Evolutionary conservation across 2,888 invertebrate genomes (phyloP).

Genomic region (Baronia brevicornis): DNA sequence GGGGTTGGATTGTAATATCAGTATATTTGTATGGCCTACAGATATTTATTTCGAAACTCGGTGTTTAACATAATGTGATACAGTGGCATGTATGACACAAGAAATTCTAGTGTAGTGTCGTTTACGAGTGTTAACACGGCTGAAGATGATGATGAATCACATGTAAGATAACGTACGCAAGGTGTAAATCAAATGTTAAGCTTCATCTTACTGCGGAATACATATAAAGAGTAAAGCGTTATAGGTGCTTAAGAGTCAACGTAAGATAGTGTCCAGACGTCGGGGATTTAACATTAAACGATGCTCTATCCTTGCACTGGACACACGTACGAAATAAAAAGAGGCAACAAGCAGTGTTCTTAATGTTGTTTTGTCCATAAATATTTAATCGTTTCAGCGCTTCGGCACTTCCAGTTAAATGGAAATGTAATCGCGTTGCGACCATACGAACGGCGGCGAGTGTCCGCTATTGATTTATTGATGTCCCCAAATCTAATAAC

Average conservation of each 20-base stretch:
- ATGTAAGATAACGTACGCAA: no score
- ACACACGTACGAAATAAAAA: slow-evolving; percentile 48
- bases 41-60: no score
- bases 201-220: slow-evolving; percentile 52
- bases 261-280: slow-evolving; percentile 47
- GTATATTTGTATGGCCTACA: no score
- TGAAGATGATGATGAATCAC: no score
- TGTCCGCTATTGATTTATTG: slow-evolving; percentile 16
- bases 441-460: slow-evolving; percentile 10
- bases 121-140: no score
- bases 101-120: no score
- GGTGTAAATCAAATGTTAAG: slow-evolving; percentile 51
- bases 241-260: slow-evolving; percentile 33
- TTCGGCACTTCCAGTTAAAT: slow-evolving; percentile 45
- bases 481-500: no score
- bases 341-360: slow-evolving; percentile 54
- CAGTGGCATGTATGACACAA: no score
- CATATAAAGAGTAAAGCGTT: slow-evolving; percentile 36
- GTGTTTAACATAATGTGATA: no score
- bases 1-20: no score
- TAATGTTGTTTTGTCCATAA: slow-evolving; percentile 63
- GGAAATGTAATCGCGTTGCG: slow-evolving; percentile 55
- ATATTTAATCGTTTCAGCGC: slow-evolving; percentile 49
- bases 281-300: slow-evolving; percentile 55
- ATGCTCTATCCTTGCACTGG: slow-evolving; percentile 51